These are phyloP conservation scores for Drosophila varians DNA, from an alignment of 1,140 invertebrate species.

Conservation along the genomic window DNA sequence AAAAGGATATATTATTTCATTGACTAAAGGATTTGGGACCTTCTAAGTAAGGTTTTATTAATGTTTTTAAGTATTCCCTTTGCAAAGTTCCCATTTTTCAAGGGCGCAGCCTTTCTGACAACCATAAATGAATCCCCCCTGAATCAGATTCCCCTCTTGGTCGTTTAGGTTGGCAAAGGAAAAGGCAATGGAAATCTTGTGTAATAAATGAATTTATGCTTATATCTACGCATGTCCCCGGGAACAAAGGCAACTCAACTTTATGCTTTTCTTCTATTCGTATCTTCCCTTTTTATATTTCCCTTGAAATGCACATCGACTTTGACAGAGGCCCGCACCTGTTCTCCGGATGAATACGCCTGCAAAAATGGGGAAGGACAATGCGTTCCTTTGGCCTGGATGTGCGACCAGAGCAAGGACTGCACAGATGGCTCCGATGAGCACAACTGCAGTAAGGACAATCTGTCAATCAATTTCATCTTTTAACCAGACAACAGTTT, in stretches of 20 bases:
- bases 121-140: not conserved
- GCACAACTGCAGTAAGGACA: slow-evolving; percentile 92
- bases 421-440: slow-evolving; percentile 95
- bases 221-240: slow-evolving; percentile 23
- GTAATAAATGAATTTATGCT: slow-evolving; percentile 31
- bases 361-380: slow-evolving; percentile 91
- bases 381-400: slow-evolving; percentile 95
- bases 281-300: not conserved
- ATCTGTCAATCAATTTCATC: slow-evolving; percentile 33
- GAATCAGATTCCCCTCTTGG: slow-evolving; percentile 2
- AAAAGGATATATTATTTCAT: not conserved
- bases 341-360: slow-evolving; percentile 93
- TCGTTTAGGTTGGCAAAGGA: not conserved
- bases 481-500: slow-evolving; percentile 13
- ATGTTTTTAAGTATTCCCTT: too few relatives aligned
- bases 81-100: too few relatives aligned
- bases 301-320: slow-evolving; percentile 48
- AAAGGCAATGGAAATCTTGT: not conserved
- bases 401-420: slow-evolving; percentile 94
- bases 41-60: too few relatives aligned
- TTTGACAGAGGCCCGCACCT: slow-evolving; percentile 89
- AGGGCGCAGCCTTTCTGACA: not conserved
- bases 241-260: slow-evolving; percentile 8
- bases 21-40: too few relatives aligned
- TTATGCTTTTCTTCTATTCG: not conserved